Evolutionary conservation across 2,888 invertebrate species (phyloP).

Genomic region (Lysandra coridon): DNA sequence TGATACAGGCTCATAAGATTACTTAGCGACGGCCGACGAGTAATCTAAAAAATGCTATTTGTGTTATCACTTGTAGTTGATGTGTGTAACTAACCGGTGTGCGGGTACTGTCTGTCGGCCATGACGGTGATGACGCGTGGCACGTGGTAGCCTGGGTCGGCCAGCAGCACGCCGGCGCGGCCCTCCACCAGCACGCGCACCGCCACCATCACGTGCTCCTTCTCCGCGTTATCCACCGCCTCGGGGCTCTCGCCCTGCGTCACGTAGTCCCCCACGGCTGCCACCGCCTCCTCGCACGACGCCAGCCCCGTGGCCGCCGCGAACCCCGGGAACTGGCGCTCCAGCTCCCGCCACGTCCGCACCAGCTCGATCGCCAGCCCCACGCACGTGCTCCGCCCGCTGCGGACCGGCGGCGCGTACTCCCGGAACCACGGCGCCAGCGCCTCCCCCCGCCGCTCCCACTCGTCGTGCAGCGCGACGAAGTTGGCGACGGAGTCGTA

Average conservation of each 20-base stretch:
- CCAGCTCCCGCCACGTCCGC: conserved; percentile 81
- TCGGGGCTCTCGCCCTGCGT: conserved; percentile 78
- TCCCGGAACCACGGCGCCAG: conserved; percentile 87
- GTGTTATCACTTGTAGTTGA: too few species aligned
- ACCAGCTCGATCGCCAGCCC: conserved; percentile 91
- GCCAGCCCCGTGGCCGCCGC: conserved; percentile 82
- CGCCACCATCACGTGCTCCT: conserved; percentile 93
- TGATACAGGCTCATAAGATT: too few species aligned
- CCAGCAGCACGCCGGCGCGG: conserved; percentile 87
- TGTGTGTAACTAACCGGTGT: conserved; percentile 82
- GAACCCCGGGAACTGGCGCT: conserved; percentile 83
- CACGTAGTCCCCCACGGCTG: conserved; percentile 79
- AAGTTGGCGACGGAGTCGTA: conserved; percentile 95
- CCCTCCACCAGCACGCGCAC: conserved; percentile 87
- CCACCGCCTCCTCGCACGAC: conserved; percentile 93
- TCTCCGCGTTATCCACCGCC: conserved; percentile 85
- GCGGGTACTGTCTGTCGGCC: conserved; percentile 91
- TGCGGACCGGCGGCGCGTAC: conserved; percentile 89
- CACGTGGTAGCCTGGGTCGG: conserved; percentile 96
- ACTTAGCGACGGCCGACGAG: too few species aligned
- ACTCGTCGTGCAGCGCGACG: conserved; percentile 83
- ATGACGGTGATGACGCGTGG: conserved; percentile 92
- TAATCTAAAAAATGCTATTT: too few species aligned
- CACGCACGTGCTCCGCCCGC: conserved; percentile 92
- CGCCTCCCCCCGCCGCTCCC: conserved; percentile 79